phyloP scores from a whole-genome alignment of 2,888 invertebrate genomes.

The Theretra japonica region DNA sequence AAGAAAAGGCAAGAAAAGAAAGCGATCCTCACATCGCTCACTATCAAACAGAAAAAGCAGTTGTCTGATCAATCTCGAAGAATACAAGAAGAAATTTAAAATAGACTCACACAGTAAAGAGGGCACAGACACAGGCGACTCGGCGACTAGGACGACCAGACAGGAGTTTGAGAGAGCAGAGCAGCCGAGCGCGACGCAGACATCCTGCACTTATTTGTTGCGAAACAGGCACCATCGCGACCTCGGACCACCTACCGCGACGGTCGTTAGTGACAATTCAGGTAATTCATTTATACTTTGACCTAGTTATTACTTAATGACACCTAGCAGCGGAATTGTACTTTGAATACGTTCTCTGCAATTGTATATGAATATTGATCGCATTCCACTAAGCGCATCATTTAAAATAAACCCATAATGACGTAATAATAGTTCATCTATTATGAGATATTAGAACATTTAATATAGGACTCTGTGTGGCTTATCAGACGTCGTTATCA shows the following conservation, averaged over 20 bases:
- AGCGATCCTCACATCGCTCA: conserved; percentile 74
- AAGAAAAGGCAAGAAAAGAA: conserved; percentile 78
- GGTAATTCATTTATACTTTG: conserved; percentile 54
- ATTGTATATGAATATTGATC: background rate
- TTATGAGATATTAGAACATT: conserved; percentile 45
- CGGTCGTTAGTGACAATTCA: conserved; percentile 69
- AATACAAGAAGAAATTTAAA: conserved; percentile 81
- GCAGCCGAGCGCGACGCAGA: conserved; percentile 51
- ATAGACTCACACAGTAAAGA: conserved; percentile 78
- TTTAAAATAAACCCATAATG: background rate
- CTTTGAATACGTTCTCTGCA: background rate
- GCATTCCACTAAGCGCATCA: conserved; percentile 3
- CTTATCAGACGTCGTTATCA: conserved; percentile 73
- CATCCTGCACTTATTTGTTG: conserved; percentile 63
- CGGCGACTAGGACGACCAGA: conserved; percentile 56
- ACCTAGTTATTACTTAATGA: background rate
- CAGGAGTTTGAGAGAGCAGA: conserved; percentile 66
- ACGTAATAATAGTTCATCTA: conserved; percentile 34
- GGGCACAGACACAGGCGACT: conserved; percentile 56
- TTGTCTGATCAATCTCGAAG: conserved; percentile 67
- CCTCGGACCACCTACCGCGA: conserved; percentile 69
- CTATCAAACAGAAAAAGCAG: conserved; percentile 71
- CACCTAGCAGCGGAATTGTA: background rate
- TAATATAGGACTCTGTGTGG: conserved; percentile 48
- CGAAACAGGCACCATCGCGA: conserved; percentile 67